Evolutionary conservation across 2,113 vertebrate genomes (phyloP), one percentile per base, ranked within the genome.

Genomic region (Gobiocypris rarus): DNA sequence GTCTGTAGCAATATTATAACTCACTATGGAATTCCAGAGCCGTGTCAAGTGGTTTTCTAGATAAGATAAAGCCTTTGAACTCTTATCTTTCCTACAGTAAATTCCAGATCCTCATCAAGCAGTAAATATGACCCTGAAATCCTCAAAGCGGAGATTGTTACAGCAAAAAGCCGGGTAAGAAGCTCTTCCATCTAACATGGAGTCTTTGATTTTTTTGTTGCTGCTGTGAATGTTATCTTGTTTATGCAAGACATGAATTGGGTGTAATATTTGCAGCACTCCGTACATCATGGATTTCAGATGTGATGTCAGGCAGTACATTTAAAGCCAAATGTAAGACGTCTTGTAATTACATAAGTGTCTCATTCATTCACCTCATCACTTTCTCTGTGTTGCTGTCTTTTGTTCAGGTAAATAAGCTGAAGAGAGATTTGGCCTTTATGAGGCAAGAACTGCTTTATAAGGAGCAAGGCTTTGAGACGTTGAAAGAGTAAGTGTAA

Each of bases 91-190:
- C 26, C 89, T 94, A 43, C 93, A 99, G 98, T 99, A 93, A 95
- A 96, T 74, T 99, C 98, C 85, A 94, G 97, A 85, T 98, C 97
- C 0, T 99, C 98, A 0, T 96, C 97, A 71, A 98, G 96, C 92
- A 98, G 97, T 85, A 99, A 98, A 89, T 99, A 99, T 78, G 98
- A 99, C 90, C 98, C 98, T 0, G 98, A 99, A 83, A 98, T 99
- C 92, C 96, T 99, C 76, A 99, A 99, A 92, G 98, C 98, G 0
- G 98, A 99, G 91, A 99, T 99, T 75, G 93, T 97, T 87, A 99
- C 97, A 13, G 96, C 97, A 82, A 99, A 98, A 92, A 98, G 97
- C 88, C 95, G 98, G 95, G 98, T 99, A 94, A 93, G 96, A 84
- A 31, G 58, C 14, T 52, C 70, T 34, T 59, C 5, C 26, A 73